Base-by-base conservation (phyloP, 1,140 invertebrate genomes). In the Triops cancriformis region DNA sequence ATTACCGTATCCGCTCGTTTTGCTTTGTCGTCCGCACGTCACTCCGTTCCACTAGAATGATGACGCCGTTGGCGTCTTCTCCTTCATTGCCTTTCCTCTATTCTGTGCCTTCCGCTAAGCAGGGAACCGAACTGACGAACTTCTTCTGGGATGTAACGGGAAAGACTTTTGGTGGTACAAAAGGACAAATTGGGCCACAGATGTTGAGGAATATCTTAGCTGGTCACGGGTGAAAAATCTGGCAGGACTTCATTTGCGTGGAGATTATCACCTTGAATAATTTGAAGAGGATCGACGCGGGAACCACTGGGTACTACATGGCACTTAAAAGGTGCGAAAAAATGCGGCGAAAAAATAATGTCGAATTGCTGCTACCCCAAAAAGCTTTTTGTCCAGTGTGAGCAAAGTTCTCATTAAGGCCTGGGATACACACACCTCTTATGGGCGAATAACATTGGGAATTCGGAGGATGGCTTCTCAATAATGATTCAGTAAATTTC, bases 51-150 rank as follows among this genome's bases (percentile, higher is more conserved):
- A 23, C 51, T 64, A 64, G 51, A 64, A 18, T 64, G 51, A 64
- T 64, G 51, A 64, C 51, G 51, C 51, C 51, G 51, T 64, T 64
- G 51, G 51, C 51, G 51, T 64, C 51, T 64, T 64, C 23, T 64
- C 51, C 23, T 51, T 64, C 23, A n/a, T 64, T 10, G 3, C 7
- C 10, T 64, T 64, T 64, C 2, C 7, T 64, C 51, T 23, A 18
- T 64, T 23, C 51, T 64, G 18, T 64, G 18, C 51, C 18, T 64
- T 11, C 23, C 14, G 14, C 51, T 64, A n/a, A n/a, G 3, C 14
- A 64, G 23, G n/a, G 23, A n/a, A 14, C 7, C 51, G n/a, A 64
- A 64, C 51, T n/a, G 51, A 64, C 3, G 18, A 64, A 9, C 51
- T 64, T 64, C 23, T 64, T 64, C 51, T 11, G 23, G 51, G 14